Evolutionary conservation across 1,140 invertebrate species (phyloP).

Genomic region (Drosophila sulfurigaster): DNA sequence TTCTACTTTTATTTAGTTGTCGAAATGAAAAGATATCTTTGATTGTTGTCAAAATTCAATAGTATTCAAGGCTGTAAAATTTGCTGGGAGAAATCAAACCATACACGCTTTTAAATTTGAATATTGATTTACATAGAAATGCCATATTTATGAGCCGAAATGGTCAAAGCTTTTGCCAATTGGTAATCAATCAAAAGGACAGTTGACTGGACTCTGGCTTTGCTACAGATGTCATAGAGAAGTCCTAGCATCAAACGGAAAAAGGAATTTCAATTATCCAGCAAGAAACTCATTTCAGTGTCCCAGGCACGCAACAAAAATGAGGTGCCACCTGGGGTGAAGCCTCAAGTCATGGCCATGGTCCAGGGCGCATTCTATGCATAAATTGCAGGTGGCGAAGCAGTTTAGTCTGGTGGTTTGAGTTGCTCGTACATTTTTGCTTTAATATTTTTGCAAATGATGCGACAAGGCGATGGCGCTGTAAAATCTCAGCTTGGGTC

Average conservation of each 20-base stretch:
- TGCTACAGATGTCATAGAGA: slow-evolving; percentile 6
- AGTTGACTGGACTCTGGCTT: slow-evolving; percentile 18
- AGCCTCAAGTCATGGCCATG: no score
- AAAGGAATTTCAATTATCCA: slow-evolving; percentile 63
- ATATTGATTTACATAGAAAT: not conserved
- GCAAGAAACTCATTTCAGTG: slow-evolving; percentile 54
- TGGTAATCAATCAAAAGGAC: slow-evolving; percentile 42
- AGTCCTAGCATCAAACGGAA: slow-evolving; percentile 29
- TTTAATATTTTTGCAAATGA: slow-evolving; percentile 75
- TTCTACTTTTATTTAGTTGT: not conserved
- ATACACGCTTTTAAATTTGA: not conserved
- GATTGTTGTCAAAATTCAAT: not conserved
- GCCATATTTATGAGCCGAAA: slow-evolving; percentile 11
- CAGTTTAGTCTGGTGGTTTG: not conserved
- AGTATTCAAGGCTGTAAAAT: not conserved
- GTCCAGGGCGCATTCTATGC: slow-evolving; percentile 16
- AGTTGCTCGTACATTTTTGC: slow-evolving; percentile 32
- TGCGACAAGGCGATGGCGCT: slow-evolving; percentile 50
- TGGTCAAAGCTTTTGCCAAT: slow-evolving; percentile 1
- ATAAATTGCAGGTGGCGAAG: slow-evolving; percentile 42
- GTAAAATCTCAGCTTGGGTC: slow-evolving; percentile 71
- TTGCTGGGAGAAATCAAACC: not conserved
- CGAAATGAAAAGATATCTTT: not conserved
- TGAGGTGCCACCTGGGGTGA: slow-evolving; percentile 17
- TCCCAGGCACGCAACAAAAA: slow-evolving; percentile 23